Conservation (phyloP, 2,888 invertebrate species). For the Zaprionus lineosus region DNA sequence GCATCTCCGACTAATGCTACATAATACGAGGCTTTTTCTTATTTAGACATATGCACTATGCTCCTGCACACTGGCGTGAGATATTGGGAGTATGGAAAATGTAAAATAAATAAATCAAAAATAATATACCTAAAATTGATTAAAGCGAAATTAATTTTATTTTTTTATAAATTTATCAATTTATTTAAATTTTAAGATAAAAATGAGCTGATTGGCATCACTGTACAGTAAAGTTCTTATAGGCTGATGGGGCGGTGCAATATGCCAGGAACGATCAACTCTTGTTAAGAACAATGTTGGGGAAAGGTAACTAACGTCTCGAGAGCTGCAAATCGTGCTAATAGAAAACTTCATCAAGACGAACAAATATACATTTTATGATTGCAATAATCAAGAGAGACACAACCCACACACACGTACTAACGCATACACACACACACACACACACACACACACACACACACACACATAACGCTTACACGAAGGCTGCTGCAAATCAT, state of each 20-base stretch:
- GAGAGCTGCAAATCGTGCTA: conserved; percentile 54
- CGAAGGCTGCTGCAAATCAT: not conserved
- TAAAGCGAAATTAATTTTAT: no score
- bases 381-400: conserved; percentile 63
- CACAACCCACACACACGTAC: conserved; percentile 23
- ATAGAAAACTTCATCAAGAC: conserved; percentile 56
- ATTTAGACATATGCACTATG: conserved; percentile 40
- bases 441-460: conserved; percentile 6
- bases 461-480: not conserved
- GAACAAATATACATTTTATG: conserved; percentile 63
- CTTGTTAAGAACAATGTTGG: conserved; percentile 44
- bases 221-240: no score
- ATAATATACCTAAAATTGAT: no score
- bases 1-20: conserved; percentile 42
- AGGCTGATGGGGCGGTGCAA: conserved; percentile 31
- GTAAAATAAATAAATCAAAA: not conserved
- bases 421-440: not conserved
- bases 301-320: not conserved
- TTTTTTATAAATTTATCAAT: no score
- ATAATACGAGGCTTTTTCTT: conserved; percentile 31
- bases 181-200: no score
- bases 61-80: conserved; percentile 38
- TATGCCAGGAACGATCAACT: conserved; percentile 61
- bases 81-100: no score
- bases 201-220: no score